Conservation (phyloP, 2,797 vertebrate genomes). For the Notamacropus eugenii region DNA sequence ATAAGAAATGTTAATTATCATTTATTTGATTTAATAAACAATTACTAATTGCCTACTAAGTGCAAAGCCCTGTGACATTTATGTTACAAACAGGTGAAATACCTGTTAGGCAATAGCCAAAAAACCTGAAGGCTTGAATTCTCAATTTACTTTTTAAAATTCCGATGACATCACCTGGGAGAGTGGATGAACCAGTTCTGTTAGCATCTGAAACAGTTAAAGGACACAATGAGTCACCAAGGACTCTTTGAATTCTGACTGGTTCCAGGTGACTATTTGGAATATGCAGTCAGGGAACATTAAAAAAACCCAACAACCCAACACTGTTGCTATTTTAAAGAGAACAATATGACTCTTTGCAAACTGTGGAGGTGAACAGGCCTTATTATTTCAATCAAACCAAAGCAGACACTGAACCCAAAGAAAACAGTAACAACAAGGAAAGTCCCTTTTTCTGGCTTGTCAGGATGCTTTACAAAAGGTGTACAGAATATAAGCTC, state of each 20-base stretch:
- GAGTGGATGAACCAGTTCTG: neutral
- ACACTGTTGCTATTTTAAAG: constrained; percentile 65
- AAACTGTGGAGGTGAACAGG: constrained; percentile 40
- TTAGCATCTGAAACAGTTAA: constrained; percentile 52
- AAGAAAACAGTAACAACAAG: constrained; percentile 32
- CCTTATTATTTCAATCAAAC: constrained; percentile 69
- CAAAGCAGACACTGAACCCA: constrained; percentile 59
- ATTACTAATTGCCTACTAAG: neutral
- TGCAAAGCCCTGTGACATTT: neutral
- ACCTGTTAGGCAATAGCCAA: neutral
- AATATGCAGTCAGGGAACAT: constrained; percentile 42
- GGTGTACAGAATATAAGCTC: neutral
- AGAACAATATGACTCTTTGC: constrained; percentile 67
- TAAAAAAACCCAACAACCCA: constrained; percentile 32
- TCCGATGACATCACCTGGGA: constrained; percentile 8
- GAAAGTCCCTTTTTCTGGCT: neutral
- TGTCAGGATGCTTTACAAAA: constrained; percentile 3
- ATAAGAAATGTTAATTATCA: neutral
- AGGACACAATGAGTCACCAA: constrained; percentile 51
- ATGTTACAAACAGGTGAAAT: neutral
- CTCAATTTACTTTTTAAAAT: constrained; percentile 43
- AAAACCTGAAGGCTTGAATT: neutral
- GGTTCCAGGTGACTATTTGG: constrained; percentile 67
- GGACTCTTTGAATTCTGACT: constrained; percentile 52
- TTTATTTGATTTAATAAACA: neutral